Evolutionary conservation across 2,888 invertebrate genomes (phyloP), one percentile per base, ranked within the genome.

Genomic region (Macaria liturata): DNA sequence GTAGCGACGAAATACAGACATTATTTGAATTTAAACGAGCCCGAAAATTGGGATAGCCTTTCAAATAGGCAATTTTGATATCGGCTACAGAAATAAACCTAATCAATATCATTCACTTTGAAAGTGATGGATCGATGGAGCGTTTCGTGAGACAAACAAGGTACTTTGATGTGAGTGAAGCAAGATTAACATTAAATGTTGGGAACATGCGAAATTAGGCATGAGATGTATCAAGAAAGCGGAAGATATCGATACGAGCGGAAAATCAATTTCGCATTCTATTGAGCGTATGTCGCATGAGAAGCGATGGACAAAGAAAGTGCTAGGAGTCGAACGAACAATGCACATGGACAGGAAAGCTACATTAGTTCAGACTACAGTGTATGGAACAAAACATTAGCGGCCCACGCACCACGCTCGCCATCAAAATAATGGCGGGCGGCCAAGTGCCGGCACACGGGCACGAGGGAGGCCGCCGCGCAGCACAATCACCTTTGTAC

Each of bases 361-460:
- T 60, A 58, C 45, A 54, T 37, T 37, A 37, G 34, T 4, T n/a
- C n/a, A n/a, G n/a, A 40, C 67, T 69, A 72, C 60, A 78, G 71
- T 65, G 59, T 55, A 52, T 69, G 70, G 75, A 84, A 80, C 81
- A 84, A 83, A 85, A 85, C 83, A 85, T 83, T 74, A 73, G 78
- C 76, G 75, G 73, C 83, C 83, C 83, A 84, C 85, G 80, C 81
- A 67, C 68, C 73, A 73, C 74, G 80, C 76, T 74, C 74, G 78
- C 81, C 85, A 89, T 87, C 90, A 91, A 89, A 91, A 91, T 90
- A 91, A 84, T 91, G 91, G 91, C 88, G 72, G 50, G 32, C 62
- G 63, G 91, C 91, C 91, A 91, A 90, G 65, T 81, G 76, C 83
- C 72, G 72, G 71, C 77, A 75, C 71, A 74, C 55, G 51, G 55